Evolutionary conservation across 2,888 invertebrate genomes (phyloP).

Genomic region (Masnerella sp.): DNA sequence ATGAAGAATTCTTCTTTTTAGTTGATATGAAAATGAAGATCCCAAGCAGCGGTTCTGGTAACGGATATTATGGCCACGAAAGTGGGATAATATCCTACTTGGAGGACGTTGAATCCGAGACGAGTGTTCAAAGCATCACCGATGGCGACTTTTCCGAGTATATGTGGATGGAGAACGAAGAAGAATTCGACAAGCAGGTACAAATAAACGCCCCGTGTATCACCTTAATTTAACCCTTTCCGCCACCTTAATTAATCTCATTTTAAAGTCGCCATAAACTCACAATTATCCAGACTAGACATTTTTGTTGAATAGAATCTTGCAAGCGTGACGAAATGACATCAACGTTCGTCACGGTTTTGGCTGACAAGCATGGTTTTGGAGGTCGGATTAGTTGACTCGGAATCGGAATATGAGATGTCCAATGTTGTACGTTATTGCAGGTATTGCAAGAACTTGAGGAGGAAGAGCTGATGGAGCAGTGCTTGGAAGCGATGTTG

Average conservation of each 20-base stretch:
- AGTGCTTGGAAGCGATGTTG: constrained; percentile 91
- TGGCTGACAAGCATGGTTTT: too few relatives aligned
- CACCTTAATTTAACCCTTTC: too few relatives aligned
- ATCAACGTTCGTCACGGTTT: too few relatives aligned
- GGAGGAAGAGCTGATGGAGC: constrained; percentile 92
- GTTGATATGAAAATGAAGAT: constrained; percentile 77
- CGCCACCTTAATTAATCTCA: too few relatives aligned
- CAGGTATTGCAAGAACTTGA: constrained; percentile 92
- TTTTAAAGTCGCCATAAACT: too few relatives aligned
- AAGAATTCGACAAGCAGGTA: constrained; percentile 94
- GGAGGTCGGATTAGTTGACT: too few relatives aligned
- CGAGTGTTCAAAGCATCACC: constrained; percentile 74
- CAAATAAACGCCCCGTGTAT: too few relatives aligned
- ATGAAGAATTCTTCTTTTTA: constrained; percentile 21
- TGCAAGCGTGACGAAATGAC: too few relatives aligned
- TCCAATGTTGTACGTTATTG: too few relatives aligned
- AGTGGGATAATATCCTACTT: constrained; percentile 72
- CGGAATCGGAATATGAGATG: too few relatives aligned
- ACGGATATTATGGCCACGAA: constrained; percentile 76
- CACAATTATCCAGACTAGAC: too few relatives aligned
- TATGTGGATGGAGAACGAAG: constrained; percentile 97
- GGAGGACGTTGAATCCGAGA: constrained; percentile 72
- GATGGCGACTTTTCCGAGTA: constrained; percentile 92
- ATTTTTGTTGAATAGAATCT: too few relatives aligned
- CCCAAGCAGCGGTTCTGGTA: constrained; percentile 75